Evolutionary conservation across 2,797 vertebrate species (phyloP).

Genomic region (Sebastes hopkinsi): DNA sequence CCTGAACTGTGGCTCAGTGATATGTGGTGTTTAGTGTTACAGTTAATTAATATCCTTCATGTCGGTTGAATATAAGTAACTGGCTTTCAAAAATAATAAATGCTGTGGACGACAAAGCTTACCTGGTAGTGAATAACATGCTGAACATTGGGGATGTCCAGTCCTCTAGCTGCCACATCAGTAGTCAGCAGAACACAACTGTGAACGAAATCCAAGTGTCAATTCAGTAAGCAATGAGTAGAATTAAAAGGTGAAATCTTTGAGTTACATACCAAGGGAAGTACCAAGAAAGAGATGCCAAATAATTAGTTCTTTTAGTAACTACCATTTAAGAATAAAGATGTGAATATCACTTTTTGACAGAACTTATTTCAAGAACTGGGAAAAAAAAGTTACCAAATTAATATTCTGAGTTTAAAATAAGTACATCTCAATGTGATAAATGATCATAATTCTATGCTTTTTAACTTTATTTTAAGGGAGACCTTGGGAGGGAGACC

Average conservation of each 20-base stretch:
- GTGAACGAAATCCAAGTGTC: slow-evolving; percentile 14
- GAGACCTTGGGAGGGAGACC: background rate
- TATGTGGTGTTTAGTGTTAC: background rate
- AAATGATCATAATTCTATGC: background rate
- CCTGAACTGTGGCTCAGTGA: background rate
- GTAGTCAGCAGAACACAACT: slow-evolving; percentile 96
- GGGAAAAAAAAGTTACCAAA: background rate
- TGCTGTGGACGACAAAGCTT: background rate
- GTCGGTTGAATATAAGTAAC: background rate
- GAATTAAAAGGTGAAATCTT: background rate
- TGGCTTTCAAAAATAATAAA: background rate
- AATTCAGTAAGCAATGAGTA: background rate
- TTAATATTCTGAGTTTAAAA: background rate
- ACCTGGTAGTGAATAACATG: slow-evolving; percentile 99
- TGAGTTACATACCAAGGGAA: background rate
- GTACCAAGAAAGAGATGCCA: background rate
- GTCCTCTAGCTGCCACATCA: slow-evolving; percentile 95
- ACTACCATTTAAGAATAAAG: background rate
- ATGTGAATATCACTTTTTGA: background rate
- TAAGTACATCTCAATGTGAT: background rate
- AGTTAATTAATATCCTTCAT: background rate
- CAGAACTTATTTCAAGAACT: background rate
- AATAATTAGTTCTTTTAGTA: background rate
- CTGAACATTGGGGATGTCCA: slow-evolving; percentile 95
- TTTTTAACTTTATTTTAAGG: no score